phyloP scores from a whole-genome alignment of 2,113 vertebrate species.

The Nannospalax galili region DNA sequence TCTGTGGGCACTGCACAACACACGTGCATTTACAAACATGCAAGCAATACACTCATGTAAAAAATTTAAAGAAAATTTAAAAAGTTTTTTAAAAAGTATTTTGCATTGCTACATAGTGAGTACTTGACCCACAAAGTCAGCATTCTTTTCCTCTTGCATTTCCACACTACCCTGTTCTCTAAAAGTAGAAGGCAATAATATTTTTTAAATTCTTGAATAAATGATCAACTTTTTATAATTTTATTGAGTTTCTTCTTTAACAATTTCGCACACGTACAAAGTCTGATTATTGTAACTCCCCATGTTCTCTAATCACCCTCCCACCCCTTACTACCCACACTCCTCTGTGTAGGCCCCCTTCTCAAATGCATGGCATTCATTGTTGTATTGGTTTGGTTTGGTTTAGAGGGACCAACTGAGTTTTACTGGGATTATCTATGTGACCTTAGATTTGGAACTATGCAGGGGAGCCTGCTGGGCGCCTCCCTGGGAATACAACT shows the following conservation, averaged over 20 bases:
- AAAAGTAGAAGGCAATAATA: conserved; percentile 10
- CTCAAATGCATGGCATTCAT: background rate
- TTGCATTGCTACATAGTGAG: background rate
- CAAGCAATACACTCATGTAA: too few relatives aligned
- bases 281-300: background rate
- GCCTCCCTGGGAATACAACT: background rate
- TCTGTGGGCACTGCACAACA: too few relatives aligned
- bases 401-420: too few relatives aligned
- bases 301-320: background rate
- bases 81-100: too few relatives aligned
- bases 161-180: background rate
- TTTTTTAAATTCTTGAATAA: background rate
- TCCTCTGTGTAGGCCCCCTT: background rate
- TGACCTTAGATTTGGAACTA: too few relatives aligned
- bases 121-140: background rate
- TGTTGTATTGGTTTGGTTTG: too few relatives aligned
- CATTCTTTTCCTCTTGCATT: background rate
- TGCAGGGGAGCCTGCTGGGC: background rate
- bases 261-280: too few relatives aligned
- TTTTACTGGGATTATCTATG: background rate
- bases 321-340: background rate
- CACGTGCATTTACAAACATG: too few relatives aligned
- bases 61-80: too few relatives aligned
- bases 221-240: background rate
- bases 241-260: background rate